These are phyloP conservation scores for Diabrotica undecimpunctata DNA, from an alignment of 1,140 invertebrate species.

Conservation along the genomic window DNA sequence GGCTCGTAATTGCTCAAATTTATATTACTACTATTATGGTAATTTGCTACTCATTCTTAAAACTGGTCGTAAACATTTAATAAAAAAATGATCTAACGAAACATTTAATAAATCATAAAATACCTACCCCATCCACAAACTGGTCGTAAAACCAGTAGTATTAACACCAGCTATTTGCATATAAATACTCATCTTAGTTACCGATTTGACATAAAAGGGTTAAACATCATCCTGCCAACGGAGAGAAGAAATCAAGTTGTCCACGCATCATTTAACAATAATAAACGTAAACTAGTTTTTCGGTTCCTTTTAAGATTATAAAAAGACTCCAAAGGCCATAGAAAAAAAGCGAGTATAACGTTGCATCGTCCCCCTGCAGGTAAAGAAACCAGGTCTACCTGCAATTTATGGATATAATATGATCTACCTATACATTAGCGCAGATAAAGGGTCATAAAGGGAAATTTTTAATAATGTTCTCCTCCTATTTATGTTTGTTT, in stretches of 20 bases:
- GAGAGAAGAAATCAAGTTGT: background rate
- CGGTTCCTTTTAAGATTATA: background rate
- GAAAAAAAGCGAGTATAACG: background rate
- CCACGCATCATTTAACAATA: slow-evolving; percentile 14
- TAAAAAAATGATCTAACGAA: too few species aligned
- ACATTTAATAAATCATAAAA: too few species aligned
- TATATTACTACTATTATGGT: too few species aligned
- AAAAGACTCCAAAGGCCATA: background rate
- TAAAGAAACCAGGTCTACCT: slow-evolving; percentile 10
- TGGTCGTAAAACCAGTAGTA: too few species aligned
- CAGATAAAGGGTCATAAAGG: background rate
- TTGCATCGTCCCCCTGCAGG: background rate
- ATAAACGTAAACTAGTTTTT: slow-evolving; percentile 7
- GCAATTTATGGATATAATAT: background rate
- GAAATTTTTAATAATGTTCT: background rate
- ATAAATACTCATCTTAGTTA: too few species aligned
- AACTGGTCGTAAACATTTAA: too few species aligned
- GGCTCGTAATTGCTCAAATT: too few species aligned
- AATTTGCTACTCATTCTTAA: too few species aligned
- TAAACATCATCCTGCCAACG: background rate
- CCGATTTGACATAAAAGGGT: background rate
- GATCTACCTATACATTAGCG: too few species aligned
- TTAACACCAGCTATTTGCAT: too few species aligned
- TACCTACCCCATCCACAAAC: too few species aligned
- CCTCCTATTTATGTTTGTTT: too few species aligned